A percentile compares a stretch with the other conserved stretches of the same genome.
phyloP scores from a whole-genome alignment of 2,888 invertebrate genomes.

The Heliconius hortense region DNA sequence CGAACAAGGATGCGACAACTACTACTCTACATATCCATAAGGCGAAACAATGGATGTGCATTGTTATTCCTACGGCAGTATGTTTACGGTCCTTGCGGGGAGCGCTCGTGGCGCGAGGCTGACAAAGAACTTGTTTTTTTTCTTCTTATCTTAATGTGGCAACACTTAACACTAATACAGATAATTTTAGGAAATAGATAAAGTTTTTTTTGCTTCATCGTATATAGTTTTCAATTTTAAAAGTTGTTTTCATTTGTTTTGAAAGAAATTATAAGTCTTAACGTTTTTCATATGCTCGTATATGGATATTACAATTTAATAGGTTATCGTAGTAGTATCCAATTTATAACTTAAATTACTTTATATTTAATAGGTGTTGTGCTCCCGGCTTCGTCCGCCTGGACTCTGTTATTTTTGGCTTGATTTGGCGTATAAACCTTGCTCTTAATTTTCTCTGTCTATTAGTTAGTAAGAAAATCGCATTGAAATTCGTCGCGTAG shows the following conservation, averaged over 20 bases:
- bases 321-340: neutral
- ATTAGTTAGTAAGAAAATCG: no score
- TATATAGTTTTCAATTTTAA: neutral
- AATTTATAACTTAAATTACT: neutral
- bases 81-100: conserved; percentile 42
- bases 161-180: conserved; percentile 22
- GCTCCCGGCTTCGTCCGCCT: neutral
- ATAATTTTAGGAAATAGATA: neutral
- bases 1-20: neutral
- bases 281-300: neutral
- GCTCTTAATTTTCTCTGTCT: no score
- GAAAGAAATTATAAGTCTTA: neutral
- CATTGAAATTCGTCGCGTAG: neutral
- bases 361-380: neutral
- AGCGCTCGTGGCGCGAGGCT: conserved; percentile 40
- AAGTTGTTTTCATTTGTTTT: neutral
- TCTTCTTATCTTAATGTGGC: conserved; percentile 3
- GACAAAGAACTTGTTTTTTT: conserved; percentile 6
- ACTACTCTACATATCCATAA: neutral
- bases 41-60: neutral
- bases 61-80: conserved; percentile 43
- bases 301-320: neutral
- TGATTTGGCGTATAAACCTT: neutral
- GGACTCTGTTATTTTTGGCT: neutral
- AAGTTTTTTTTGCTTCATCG: neutral